Conservation (phyloP, 2,888 invertebrate species). For the Clusia tigrina region DNA sequence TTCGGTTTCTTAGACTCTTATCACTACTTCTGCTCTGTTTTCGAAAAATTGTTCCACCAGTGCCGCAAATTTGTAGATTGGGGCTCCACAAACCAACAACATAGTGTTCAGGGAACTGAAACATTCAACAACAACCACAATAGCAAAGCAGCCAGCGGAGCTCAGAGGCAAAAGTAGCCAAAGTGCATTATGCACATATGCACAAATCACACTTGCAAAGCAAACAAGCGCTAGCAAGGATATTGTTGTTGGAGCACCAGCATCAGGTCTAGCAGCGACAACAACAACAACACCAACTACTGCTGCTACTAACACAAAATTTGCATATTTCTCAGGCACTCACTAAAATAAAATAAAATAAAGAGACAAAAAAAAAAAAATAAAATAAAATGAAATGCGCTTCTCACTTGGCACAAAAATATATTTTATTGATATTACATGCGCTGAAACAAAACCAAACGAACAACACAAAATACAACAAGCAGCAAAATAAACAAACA, state of each 20-base stretch:
- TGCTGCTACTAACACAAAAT: background rate
- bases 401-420: conserved; percentile 10
- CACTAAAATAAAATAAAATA: background rate
- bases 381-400: conserved; percentile 2
- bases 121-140: background rate
- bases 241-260: background rate
- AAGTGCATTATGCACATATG: background rate
- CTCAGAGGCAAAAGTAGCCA: too few relatives aligned
- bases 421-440: conserved; percentile 12
- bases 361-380: background rate
- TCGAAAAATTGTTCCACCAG: background rate
- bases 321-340: conserved; percentile 11
- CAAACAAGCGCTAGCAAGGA: background rate
- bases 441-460: conserved; percentile 5
- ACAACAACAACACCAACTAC: background rate
- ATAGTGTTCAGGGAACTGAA: background rate
- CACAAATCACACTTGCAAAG: background rate
- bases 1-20: too few relatives aligned
- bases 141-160: too few relatives aligned
- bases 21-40: background rate
- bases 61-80: background rate
- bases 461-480: too few relatives aligned
- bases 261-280: background rate
- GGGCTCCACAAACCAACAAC: background rate
- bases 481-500: too few relatives aligned